These are phyloP conservation scores for Dendrocopos noguchii DNA, from an alignment of 2,113 vertebrate species.

Conservation along the genomic window DNA sequence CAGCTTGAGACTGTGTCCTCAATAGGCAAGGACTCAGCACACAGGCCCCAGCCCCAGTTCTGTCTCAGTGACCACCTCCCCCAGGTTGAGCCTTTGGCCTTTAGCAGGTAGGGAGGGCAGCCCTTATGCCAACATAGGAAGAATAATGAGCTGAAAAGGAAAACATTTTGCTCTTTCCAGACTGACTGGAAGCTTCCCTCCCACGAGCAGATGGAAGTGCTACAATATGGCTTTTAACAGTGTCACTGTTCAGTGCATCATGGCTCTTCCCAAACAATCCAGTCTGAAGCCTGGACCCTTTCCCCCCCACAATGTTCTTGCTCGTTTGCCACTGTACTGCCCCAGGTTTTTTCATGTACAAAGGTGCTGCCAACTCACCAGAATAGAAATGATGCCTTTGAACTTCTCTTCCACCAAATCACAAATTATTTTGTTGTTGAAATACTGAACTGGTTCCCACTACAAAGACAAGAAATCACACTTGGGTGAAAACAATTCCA, in stretches of 20 bases:
- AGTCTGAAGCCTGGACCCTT: neutral
- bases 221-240: neutral
- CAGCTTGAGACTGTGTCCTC: too few relatives aligned
- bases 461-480: constrained; percentile 61
- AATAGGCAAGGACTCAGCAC: neutral
- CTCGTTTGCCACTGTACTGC: neutral
- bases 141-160: neutral
- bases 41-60: neutral
- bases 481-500: neutral
- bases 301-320: neutral
- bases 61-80: neutral
- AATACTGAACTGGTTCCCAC: constrained; percentile 98
- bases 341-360: neutral
- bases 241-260: neutral
- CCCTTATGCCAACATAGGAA: neutral
- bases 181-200: neutral
- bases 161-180: neutral
- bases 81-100: neutral
- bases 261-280: neutral
- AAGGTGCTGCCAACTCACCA: constrained; percentile 81
- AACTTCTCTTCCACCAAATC: constrained; percentile 98
- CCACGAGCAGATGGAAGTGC: neutral
- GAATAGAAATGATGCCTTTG: constrained; percentile 97
- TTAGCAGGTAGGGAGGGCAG: neutral
- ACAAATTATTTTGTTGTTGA: constrained; percentile 99